Conservation (phyloP, 1,140 invertebrate species). For the Leptinotarsa texana region DNA sequence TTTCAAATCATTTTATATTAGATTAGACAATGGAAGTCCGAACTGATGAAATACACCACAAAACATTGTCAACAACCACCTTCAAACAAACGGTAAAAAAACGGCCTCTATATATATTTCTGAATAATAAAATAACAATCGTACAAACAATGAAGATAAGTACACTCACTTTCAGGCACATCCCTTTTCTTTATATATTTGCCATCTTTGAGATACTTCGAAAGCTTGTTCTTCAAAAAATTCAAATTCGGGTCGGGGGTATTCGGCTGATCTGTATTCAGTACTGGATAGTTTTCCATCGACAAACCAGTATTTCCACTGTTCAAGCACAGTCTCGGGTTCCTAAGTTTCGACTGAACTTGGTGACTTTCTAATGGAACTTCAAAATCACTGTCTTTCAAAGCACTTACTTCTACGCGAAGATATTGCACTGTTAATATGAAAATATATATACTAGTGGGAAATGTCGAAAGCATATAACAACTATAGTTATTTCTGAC, state of each 20-base stretch:
- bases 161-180: background rate
- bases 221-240: background rate
- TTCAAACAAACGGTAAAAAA: no score
- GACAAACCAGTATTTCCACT: background rate
- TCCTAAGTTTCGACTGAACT: background rate
- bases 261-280: background rate
- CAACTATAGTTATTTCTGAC: background rate
- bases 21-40: no score
- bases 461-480: background rate
- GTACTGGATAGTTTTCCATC: background rate
- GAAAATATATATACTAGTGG: background rate
- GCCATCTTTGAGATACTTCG: background rate
- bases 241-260: background rate
- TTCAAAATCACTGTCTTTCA: background rate
- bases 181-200: background rate
- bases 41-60: no score
- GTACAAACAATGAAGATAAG: no score
- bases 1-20: no score
- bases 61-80: no score
- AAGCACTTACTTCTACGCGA: background rate
- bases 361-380: background rate
- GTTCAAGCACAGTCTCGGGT: background rate
- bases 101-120: no score
- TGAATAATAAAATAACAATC: no score
- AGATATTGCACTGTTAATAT: background rate